Conservation (phyloP, 2,888 invertebrate species). For the Macrosoma leucophasiata region DNA sequence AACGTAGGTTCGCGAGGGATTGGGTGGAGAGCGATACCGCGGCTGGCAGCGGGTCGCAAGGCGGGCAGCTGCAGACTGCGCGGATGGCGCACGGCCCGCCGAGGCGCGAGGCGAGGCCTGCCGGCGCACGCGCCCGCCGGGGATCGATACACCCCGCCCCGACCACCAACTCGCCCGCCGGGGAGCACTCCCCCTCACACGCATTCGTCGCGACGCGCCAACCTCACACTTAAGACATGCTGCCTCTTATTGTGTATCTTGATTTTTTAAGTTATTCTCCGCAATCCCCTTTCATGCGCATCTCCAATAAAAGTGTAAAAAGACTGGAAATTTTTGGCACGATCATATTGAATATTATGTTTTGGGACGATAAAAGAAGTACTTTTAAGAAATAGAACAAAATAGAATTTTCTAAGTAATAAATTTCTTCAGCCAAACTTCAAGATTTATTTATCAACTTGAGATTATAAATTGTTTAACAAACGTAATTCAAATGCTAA, state of each 20-base stretch:
- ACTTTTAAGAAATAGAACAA: too few relatives aligned
- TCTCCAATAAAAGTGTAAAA: too few relatives aligned
- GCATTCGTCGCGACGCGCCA: conserved; percentile 35
- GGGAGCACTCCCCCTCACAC: conserved; percentile 38
- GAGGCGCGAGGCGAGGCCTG: conserved; percentile 45
- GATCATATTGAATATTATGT: too few relatives aligned
- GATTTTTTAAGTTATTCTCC: conserved; percentile 42
- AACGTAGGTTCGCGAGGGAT: conserved; percentile 35
- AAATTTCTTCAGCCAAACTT: too few relatives aligned
- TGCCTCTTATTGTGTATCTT: conserved; percentile 37
- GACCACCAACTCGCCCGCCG: conserved; percentile 48
- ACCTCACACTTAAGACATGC: conserved; percentile 38
- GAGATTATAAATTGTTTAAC: too few relatives aligned
- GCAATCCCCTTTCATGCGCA: conserved; percentile 18
- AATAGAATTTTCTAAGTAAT: too few relatives aligned
- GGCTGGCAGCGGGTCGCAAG: conserved; percentile 55
- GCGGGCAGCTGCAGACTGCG: conserved; percentile 69
- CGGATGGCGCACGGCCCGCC: conserved; percentile 34
- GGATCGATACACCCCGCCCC: conserved; percentile 72
- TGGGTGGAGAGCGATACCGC: conserved; percentile 28
- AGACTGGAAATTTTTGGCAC: too few relatives aligned
- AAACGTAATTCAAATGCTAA: too few relatives aligned
- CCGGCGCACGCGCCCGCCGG: conserved; percentile 64
- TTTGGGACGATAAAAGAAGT: too few relatives aligned
- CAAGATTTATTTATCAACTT: too few relatives aligned